phyloP scores from a whole-genome alignment of 2,888 invertebrate species.

The Cantharis flavilabris region DNA sequence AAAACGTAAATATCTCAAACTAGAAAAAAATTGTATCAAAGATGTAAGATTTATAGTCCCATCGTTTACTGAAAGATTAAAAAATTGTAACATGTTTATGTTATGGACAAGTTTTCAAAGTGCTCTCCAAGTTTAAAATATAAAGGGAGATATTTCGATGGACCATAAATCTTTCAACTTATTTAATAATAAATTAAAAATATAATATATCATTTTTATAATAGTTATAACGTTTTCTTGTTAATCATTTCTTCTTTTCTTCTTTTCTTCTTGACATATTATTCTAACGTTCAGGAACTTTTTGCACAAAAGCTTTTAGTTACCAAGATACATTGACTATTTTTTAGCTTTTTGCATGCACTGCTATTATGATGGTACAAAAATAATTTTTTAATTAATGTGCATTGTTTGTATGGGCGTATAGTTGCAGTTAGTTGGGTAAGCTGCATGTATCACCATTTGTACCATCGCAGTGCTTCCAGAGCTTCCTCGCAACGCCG shows the following conservation, averaged over 20 bases:
- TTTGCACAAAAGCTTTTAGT: neutral
- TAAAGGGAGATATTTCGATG: neutral
- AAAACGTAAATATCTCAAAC: neutral
- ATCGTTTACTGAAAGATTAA: neutral
- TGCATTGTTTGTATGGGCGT: conserved; percentile 18
- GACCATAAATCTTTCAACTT: neutral
- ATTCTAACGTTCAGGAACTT: neutral
- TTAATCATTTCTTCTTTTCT: neutral
- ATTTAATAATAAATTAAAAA: neutral
- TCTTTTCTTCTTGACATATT: neutral
- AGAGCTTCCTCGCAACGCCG: conserved; percentile 47
- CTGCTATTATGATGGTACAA: conserved; percentile 8
- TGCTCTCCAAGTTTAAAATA: neutral
- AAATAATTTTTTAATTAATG: conserved; percentile 16
- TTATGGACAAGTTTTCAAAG: neutral
- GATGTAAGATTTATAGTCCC: neutral
- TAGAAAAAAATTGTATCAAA: neutral
- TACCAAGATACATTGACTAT: neutral
- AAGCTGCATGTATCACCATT: conserved; percentile 46
- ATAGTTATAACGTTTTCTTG: neutral
- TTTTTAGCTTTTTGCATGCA: conserved; percentile 1
- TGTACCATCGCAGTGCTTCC: conserved; percentile 40
- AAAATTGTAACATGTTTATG: neutral
- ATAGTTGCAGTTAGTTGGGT: conserved; percentile 35
- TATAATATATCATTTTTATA: neutral